Evolutionary conservation across 2,113 vertebrate genomes (phyloP).

Genomic region (Sceloporus undulatus): DNA sequence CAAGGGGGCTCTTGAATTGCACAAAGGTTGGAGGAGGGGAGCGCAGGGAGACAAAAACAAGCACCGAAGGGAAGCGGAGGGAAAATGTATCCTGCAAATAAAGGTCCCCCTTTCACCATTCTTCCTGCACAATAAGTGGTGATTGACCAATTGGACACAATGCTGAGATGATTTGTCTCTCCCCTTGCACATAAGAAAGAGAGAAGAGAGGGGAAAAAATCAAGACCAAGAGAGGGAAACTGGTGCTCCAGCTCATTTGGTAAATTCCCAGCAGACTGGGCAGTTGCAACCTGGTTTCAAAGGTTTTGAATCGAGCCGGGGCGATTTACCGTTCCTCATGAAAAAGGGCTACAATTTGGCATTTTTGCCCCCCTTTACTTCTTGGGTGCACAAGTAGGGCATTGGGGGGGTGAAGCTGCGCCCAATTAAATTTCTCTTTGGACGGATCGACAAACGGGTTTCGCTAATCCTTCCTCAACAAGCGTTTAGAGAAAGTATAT

Average conservation of each 20-base stretch:
- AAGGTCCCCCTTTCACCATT: not conserved
- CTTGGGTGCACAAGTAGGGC: not conserved
- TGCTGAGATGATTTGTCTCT: constrained; percentile 18
- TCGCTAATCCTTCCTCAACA: not conserved
- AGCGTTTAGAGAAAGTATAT: not conserved
- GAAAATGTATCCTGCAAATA: not conserved
- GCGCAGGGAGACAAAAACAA: not conserved
- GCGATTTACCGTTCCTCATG: not conserved
- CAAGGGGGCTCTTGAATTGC: constrained; percentile 29
- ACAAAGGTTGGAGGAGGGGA: not conserved
- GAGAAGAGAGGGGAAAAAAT: not conserved
- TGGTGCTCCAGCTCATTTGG: not conserved
- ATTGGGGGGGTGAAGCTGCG: not conserved
- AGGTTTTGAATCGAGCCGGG: not conserved
- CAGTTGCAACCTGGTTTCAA: not conserved
- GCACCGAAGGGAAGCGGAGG: not conserved
- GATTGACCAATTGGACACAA: constrained; percentile 33
- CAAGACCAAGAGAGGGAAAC: not conserved
- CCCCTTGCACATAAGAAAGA: not conserved
- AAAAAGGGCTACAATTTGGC: not conserved
- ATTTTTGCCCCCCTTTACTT: not conserved
- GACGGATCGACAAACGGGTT: not conserved
- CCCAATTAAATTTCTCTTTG: not conserved
- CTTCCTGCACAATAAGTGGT: constrained; percentile 21
- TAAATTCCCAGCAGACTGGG: not conserved